These are phyloP conservation scores for Eulithis testata DNA, from an alignment of 2,888 invertebrate species.

Conservation along the genomic window DNA sequence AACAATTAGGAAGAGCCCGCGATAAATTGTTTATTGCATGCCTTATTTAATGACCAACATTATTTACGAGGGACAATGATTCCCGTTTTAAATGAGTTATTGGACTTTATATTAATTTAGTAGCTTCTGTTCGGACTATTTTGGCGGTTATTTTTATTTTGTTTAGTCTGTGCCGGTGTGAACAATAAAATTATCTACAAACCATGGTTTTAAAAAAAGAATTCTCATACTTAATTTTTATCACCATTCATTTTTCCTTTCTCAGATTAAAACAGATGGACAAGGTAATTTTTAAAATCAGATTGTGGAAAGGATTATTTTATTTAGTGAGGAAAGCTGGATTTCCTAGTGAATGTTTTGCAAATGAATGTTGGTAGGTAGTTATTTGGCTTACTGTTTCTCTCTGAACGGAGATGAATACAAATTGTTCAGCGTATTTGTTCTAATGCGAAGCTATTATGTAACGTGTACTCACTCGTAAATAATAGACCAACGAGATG, in stretches of 20 bases:
- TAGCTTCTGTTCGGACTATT: background rate
- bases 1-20: constrained; percentile 68
- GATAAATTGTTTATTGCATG: constrained; percentile 64
- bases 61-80: constrained; percentile 57
- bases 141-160: background rate
- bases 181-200: no score
- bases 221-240: no score
- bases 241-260: no score
- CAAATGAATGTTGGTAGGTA: constrained; percentile 4
- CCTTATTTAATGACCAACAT: constrained; percentile 64
- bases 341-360: constrained; percentile 3
- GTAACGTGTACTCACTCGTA: constrained; percentile 13
- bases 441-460: constrained; percentile 20
- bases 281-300: no score
- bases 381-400: constrained; percentile 8
- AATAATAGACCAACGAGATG: constrained; percentile 9
- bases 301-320: no score
- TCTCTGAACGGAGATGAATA: constrained; percentile 16
- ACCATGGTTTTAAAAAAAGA: no score
- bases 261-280: no score
- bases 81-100: constrained; percentile 48
- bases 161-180: background rate
- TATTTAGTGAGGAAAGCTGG: background rate
- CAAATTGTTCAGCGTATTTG: constrained; percentile 23
- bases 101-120: constrained; percentile 21